These are phyloP conservation scores for Eonycteris spelaea DNA, from an alignment of 2,113 vertebrate genomes.

Conservation along the genomic window DNA sequence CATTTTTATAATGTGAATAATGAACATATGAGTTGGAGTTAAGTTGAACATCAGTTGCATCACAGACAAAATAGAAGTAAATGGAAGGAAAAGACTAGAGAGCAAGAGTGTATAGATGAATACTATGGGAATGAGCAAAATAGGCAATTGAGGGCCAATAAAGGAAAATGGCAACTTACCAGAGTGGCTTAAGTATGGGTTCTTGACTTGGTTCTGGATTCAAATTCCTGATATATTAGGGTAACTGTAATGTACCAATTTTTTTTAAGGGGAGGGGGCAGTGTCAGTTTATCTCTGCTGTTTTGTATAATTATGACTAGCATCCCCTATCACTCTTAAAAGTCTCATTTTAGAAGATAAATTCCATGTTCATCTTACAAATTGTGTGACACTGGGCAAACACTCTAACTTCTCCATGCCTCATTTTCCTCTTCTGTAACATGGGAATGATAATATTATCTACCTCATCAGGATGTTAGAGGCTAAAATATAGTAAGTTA, in stretches of 20 bases:
- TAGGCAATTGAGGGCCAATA: neutral
- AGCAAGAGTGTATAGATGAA: neutral
- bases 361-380: neutral
- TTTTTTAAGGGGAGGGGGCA: neutral
- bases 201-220: neutral
- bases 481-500: neutral
- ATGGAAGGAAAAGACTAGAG: neutral
- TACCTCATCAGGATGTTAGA: neutral
- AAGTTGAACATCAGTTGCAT: neutral
- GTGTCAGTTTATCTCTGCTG: neutral
- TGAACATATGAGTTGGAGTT: neutral
- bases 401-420: neutral
- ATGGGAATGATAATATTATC: neutral
- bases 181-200: neutral
- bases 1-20: neutral
- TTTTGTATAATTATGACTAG: neutral
- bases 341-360: neutral
- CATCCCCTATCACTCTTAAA: neutral
- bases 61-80: neutral
- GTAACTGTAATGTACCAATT: neutral
- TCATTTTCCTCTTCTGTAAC: neutral
- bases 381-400: neutral
- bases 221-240: neutral
- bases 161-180: neutral
- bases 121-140: neutral